Evolutionary conservation across 2,797 vertebrate species (phyloP), one percentile per base, ranked within the genome.

Genomic region (Danio aesculapii): DNA sequence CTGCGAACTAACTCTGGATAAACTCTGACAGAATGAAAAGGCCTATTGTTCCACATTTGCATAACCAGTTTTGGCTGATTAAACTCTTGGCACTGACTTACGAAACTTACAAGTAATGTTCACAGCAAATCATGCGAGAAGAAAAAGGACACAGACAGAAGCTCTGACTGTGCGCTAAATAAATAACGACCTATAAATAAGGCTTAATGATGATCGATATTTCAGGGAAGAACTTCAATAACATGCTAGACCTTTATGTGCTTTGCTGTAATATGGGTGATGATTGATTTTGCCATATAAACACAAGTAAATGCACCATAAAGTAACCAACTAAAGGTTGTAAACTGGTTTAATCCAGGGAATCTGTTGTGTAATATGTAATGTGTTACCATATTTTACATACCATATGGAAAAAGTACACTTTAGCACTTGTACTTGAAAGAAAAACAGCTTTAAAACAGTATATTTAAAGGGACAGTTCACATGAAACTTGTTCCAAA

Each of bases 41-140:
- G 16, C 75, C 86, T 83, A 86, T 92, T 94, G 92, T 93, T 90
- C 52, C 46, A 61, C 14, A 72, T 84, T 90, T 81, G 75, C 75
- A 76, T 80, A 67, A 75, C 72, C 59, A 49, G 57, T 84, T 1
- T 87, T 85, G 88, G 79, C 61, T 91, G 85, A 91, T 85, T 90
- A 87, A 88, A 88, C 79, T 79, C 88, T 91, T 92, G 90, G 89
- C 85, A 82, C 83, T 30, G 62, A 62, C 85, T 70, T 82, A 55
- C 62, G 71, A 88, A 85, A 83, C 43, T 59, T 5, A 5, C n/a
- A 39, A 75, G 64, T 44, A 50, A 72, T 71, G 68, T 49, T 44
- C 12, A 39, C 8, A 52, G 47, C 47, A 79, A 62, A 53, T 71
- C 46, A 47, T 79, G 13, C 17, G 8, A 84, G 39, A 81, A 58